Evolutionary conservation across 2,113 vertebrate genomes (phyloP), one percentile per base, ranked within the genome.

Genomic region (Addax nasomaculatus): DNA sequence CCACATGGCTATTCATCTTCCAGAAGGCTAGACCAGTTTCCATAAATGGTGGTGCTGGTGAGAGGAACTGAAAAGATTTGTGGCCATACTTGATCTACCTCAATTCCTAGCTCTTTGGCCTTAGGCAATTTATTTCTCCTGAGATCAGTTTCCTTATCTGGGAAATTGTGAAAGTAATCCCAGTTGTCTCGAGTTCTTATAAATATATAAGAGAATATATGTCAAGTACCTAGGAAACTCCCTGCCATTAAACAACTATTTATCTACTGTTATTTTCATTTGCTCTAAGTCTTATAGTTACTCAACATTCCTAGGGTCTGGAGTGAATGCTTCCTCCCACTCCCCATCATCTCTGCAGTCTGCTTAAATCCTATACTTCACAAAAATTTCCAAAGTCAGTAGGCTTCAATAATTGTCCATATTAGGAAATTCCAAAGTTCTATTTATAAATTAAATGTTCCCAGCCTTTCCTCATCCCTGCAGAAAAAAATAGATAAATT

Each of bases 341-440:
- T 30, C 13, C 27, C 60, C 25, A 60, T n/a, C 51, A 73, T 85
- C 84, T 94, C 43, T 70, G 49, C 12, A 47, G 19, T 85, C 43
- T 79, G 64, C 45, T 62, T 89, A 92, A 80, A 93, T 85, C 36
- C 58, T 70, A 29, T 45, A 49, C 21, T 92, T 84, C 78, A 80
- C 58, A 62, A 49, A 88, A 80, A 64, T 85, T 79, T 86, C 88
- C 36, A 49, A 94, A 96, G 85, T 73, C 27, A 94, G 43, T 57
- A 94, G 51, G 10, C 30, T 64, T 53, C 12, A 85, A 43, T 91
- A 49, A 49, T 57, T 67, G 13, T 62, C 67, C 79, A 23, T 73
- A 62, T 92, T 85, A 64, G 36, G 39, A 96, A 90, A 90, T 93
- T 78, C 73, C 81, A 76, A 93, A 81, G 36, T 87, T 76, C 47